Evolutionary conservation across 2,797 vertebrate genomes (phyloP).

Genomic region (Eulemur coronatus): DNA sequence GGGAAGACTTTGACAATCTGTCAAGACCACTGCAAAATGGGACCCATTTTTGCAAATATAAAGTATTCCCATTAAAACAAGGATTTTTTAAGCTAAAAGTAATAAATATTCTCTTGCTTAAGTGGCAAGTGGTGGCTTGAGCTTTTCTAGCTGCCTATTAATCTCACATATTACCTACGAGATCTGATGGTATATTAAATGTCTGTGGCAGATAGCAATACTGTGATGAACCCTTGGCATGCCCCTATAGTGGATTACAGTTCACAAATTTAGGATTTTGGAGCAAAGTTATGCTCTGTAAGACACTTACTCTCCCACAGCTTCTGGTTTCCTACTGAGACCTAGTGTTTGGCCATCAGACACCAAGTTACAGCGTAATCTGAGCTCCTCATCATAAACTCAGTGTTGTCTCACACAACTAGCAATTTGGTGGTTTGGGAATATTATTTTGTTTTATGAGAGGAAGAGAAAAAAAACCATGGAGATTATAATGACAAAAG

Average conservation of each 20-base stretch:
- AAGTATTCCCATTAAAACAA: not conserved
- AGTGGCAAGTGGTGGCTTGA: not conserved
- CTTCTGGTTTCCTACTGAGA: conserved; percentile 15
- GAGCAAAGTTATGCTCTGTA: not conserved
- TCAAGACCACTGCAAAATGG: not conserved
- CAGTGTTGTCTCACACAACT: not conserved
- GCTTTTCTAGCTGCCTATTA: not conserved
- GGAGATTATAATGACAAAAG: not conserved
- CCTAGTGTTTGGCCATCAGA: not conserved
- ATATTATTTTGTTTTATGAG: not conserved
- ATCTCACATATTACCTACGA: not conserved
- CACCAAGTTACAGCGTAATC: not conserved
- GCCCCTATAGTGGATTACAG: not conserved
- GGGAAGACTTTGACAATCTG: not conserved
- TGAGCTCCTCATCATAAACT: not conserved
- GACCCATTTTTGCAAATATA: not conserved
- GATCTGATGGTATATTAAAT: not conserved
- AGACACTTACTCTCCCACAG: not conserved
- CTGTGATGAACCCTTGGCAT: not conserved
- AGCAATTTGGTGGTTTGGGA: not conserved
- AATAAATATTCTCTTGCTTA: not conserved
- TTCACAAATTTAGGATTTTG: not conserved
- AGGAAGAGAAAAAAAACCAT: not conserved
- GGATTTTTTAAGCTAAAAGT: not conserved
- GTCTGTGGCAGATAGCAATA: not conserved